Base-by-base conservation (phyloP, 2,888 invertebrate genomes). In the Geotrupes spiniger region DNA sequence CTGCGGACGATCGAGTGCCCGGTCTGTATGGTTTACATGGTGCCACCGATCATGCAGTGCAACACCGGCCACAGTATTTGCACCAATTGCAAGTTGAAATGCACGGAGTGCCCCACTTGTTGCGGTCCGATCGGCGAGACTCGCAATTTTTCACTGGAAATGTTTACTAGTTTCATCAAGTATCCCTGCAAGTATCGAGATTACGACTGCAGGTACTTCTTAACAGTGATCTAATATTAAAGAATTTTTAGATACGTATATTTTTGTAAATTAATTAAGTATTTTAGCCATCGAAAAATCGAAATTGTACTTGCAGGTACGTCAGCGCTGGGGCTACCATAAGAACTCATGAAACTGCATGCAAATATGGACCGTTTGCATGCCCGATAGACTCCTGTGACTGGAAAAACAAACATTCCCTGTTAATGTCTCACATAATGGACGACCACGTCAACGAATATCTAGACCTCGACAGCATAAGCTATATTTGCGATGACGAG, bases 31-130 rank as follows among this genome's bases (percentile, higher is more conserved):
- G 63, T 66, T 14, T 65, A 67, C 39, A 68, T 71, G 64, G 52
- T 65, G 2, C 65, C 70, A 1, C 70, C 71, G 0, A 72, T 72
- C 45, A 61, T 53, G 31, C 68, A 69, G 53, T 72, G 72, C 53
- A 37, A 54, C 1, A 54, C 54, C 2, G 70, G 71, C 2, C 71
- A 71, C 51, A 68, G 68, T 48, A 61, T 71, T 27, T 72, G 72
- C 52, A 43, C 45, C 9, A 17, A 17, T 4, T 71, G 70, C 51
- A 68, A 63, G 51, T 28, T 45, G 2, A 21, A 56, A 49, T 21
- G 63, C 0, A 50, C 33, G 1, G 49, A 63, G 37, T 71, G 71
- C 52, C 69, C 70, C 2, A 55, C 58, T 6, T 71, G 71, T 46
- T 16, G 47, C 12, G 58, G 54, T 46, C 11, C 46, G 26, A 58